Base-by-base conservation (phyloP, 1,140 invertebrate species). In the Orius laevigatus region DNA sequence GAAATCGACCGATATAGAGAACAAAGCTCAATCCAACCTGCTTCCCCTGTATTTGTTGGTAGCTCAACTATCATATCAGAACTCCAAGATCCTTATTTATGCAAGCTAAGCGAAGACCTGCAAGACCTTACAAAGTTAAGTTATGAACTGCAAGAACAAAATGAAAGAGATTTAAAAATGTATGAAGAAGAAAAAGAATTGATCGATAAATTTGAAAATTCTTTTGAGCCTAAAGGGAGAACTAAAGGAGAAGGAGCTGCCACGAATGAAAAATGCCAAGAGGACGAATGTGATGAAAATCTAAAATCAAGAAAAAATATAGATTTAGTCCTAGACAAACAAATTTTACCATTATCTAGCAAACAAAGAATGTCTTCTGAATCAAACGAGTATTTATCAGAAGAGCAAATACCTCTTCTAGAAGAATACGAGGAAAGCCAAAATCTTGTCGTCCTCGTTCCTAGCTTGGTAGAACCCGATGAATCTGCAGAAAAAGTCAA, bases 1-100 rank as follows among this genome's bases (percentile, higher is more conserved):
- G 79, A 84, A 63, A 76, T 84, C 40, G 79, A 84, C 57, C 74
- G 79, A 59, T 83, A 73, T 46, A 62, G 62, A 39, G 59, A 63
- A 48, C 59, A 62, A 56, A 47, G 52, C 40, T 8, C 38, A 14
- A 20, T 43, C 10, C 33, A 51, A 18, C 41, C 36, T 18, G 42
- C 43, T 18, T 47, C 36, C 5, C 45, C 35, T 10, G 39, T 35
- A 25, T 32, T 11, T 31, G 31, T 11, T 16, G 16, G 50, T 6
- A 18, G 34, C 25, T 12, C n/a, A 39, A 47, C 53, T 16, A 66
- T 65, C 40, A 60, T 70, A 46, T 66, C 70, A 58, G 67, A 71
- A 55, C 62, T 73, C 45, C 66, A 71, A 58, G 72, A 76, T 60
- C 72, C 72, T 2, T 73, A 72, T 51, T 63, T 71, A 15, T 65